Evolutionary conservation across 2,888 invertebrate species (phyloP), one percentile per base, ranked within the genome.

Genomic region (Griposia aprilina): DNA sequence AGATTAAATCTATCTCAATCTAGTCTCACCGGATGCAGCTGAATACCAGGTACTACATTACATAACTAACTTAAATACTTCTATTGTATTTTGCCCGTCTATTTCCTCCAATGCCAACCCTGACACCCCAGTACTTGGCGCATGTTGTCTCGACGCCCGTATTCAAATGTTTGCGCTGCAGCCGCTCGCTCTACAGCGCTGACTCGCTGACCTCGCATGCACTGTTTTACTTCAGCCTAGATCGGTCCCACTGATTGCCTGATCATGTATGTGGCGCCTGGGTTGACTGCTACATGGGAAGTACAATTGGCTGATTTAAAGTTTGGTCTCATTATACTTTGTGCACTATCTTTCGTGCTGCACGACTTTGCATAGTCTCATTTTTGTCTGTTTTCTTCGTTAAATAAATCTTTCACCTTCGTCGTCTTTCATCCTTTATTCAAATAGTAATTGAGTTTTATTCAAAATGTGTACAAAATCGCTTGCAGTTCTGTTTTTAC

Each of bases 131-230:
- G 69, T 41, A 26, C 65, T 59, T 6, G 36, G 23, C 48, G 52
- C 62, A 74, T 66, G 81, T 81, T 52, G 66, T 60, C 60, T 69
- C 69, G 70, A 57, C 67, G 63, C 62, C 70, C 76, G 70, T 78
- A 79, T 84, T 80, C 79, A 81, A 86, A 84, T 87, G 81, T 87
- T 87, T 79, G 68, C 75, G n/a, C 74, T 75, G 68, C 17, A 30
- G 50, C 57, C 77, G 66, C 62, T 75, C 41, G 71, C 74, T 41
- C 17, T 30, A 65, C 63, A 63, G 80, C 80, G 72, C 80, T 73
- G 59, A 10, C 72, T 48, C 52, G 80, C 77, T 74, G 68, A 69
- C 84, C 75, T 62, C 57, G 69, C 17, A 11, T 63, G 68, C 45
- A 23, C 71, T 59, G 45, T 66, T 45, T 73, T 57, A 68, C 71